Conservation (phyloP, 35 echinoderm and acorn worm genomes). For the Holothuria glaberrima region DNA sequence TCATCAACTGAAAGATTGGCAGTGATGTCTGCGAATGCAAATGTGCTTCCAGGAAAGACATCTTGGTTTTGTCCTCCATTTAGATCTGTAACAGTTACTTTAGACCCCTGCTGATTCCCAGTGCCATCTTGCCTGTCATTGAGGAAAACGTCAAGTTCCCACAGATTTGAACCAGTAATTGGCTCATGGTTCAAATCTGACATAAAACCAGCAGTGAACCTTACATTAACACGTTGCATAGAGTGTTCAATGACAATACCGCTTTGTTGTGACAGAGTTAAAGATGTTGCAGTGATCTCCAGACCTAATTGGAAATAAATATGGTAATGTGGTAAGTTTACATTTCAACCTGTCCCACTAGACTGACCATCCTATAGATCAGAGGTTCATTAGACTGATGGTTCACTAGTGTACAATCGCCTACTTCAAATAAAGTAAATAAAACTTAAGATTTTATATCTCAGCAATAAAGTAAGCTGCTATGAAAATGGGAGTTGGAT, state of each 20-base stretch:
- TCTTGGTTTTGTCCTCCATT: not conserved
- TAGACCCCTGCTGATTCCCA: conserved; percentile 26
- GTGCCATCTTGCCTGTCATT: conserved; percentile 43
- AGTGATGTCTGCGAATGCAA: not conserved
- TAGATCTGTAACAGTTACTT: conserved; percentile 17
- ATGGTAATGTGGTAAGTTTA: not conserved
- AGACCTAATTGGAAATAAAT: not conserved
- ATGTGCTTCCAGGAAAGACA: not conserved
- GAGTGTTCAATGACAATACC: conserved; percentile 49
- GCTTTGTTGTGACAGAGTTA: not conserved
- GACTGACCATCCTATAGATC: too few relatives aligned
- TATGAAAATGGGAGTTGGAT: too few relatives aligned
- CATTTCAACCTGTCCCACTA: too few relatives aligned
- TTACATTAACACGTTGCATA: not conserved
- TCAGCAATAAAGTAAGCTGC: too few relatives aligned
- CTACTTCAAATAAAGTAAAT: too few relatives aligned
- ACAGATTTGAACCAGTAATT: conserved; percentile 38
- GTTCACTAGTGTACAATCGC: too few relatives aligned
- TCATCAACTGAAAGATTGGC: not conserved
- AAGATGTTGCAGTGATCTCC: not conserved
- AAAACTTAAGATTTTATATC: too few relatives aligned
- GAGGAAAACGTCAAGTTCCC: conserved; percentile 48
- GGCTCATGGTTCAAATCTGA: not conserved
- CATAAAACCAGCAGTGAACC: conserved; percentile 11
- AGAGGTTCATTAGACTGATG: too few relatives aligned